Evolutionary conservation across 2,888 invertebrate species (phyloP).

Genomic region (Aradus depressus): DNA sequence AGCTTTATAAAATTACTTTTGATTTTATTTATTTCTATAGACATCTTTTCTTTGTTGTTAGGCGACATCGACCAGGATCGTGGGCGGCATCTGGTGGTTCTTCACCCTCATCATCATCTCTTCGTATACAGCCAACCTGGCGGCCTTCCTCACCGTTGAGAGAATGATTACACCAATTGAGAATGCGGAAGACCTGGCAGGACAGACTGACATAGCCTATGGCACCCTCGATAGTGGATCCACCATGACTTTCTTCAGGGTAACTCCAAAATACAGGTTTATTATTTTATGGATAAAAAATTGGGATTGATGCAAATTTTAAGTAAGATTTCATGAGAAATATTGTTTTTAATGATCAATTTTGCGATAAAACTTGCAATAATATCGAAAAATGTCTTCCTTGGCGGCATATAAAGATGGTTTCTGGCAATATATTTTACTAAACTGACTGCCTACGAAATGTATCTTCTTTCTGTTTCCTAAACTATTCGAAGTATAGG

Average conservation of each 20-base stretch:
- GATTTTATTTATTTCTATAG: not conserved
- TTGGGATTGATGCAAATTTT: no score
- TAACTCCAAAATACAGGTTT: constrained; percentile 35
- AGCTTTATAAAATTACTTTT: no score
- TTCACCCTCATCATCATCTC: constrained; percentile 83
- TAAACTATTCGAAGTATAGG: no score
- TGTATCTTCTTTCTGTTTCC: no score
- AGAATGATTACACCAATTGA: constrained; percentile 79
- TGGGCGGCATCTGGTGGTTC: constrained; percentile 86
- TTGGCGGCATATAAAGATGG: no score
- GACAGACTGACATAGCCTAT: constrained; percentile 71
- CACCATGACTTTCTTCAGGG: constrained; percentile 80
- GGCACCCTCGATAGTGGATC: constrained; percentile 74
- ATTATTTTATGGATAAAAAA: no score
- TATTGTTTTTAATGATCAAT: no score
- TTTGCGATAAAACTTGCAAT: no score
- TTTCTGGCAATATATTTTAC: no score
- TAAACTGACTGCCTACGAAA: no score
- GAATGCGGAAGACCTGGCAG: constrained; percentile 71
- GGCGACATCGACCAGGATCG: constrained; percentile 64
- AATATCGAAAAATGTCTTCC: no score
- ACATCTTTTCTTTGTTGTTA: constrained; percentile 31
- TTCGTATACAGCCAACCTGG: constrained; percentile 84
- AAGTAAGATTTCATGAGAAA: no score
- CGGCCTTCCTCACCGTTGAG: constrained; percentile 83